These are phyloP conservation scores for Montipora capricornis DNA, from an alignment of 64 coral and sea anemone species.

Conservation along the genomic window DNA sequence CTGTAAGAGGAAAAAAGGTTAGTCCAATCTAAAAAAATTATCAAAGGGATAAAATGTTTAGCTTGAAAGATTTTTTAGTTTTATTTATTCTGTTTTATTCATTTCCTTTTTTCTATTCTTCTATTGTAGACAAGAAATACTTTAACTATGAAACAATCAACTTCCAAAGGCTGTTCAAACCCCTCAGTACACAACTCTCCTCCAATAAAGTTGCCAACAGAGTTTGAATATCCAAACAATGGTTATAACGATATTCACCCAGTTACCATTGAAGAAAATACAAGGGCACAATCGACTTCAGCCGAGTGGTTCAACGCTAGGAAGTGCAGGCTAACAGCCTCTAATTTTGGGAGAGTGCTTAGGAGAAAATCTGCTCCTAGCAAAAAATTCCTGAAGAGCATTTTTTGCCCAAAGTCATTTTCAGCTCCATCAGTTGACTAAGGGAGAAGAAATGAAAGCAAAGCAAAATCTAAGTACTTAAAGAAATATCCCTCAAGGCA, in stretches of 20 bases:
- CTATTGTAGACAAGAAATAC: too few relatives aligned
- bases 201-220: slow-evolving; percentile 17
- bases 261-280: slow-evolving; percentile 13
- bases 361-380: slow-evolving; percentile 29
- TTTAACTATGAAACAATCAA: not conserved
- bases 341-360: slow-evolving; percentile 45
- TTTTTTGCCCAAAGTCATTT: slow-evolving; percentile 49
- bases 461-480: slow-evolving; percentile 41
- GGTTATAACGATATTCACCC: not conserved
- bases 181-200: slow-evolving; percentile 38
- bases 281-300: slow-evolving; percentile 31
- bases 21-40: too few relatives aligned
- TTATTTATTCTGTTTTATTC: too few relatives aligned
- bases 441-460: slow-evolving; percentile 54
- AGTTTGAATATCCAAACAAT: slow-evolving; percentile 32
- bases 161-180: slow-evolving; percentile 43
- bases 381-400: slow-evolving; percentile 35
- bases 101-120: too few relatives aligned
- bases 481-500: slow-evolving; percentile 20
- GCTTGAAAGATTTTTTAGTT: too few relatives aligned
- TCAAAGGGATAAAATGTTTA: too few relatives aligned
- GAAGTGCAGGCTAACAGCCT: slow-evolving; percentile 31
- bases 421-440: slow-evolving; percentile 45
- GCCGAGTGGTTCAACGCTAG: slow-evolving; percentile 46
- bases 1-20: too few relatives aligned